Evolutionary conservation across 2,797 vertebrate genomes (phyloP).

Genomic region (Gambusia yucatana): DNA sequence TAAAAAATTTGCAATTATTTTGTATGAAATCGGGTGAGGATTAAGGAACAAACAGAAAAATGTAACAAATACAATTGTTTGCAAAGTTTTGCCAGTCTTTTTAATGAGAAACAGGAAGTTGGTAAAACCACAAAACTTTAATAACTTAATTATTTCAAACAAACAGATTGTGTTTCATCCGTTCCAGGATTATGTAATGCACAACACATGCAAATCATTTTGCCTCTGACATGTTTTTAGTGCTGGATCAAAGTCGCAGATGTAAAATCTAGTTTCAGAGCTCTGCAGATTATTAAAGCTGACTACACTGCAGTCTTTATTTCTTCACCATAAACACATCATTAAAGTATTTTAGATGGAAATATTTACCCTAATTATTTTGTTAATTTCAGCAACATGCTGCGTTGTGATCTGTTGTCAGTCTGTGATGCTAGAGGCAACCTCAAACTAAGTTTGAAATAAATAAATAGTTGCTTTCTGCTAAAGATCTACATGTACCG

Average conservation of each 20-base stretch:
- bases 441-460: not conserved
- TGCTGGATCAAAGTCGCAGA: not conserved
- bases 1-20: too few relatives aligned
- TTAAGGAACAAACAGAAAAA: not conserved
- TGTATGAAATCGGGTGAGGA: not conserved
- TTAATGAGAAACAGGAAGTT: not conserved
- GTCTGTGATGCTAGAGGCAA: not conserved
- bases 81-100: not conserved
- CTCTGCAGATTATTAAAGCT: not conserved
- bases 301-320: not conserved
- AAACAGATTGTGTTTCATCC: not conserved
- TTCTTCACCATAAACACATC: not conserved
- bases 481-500: not conserved
- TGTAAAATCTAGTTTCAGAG: not conserved
- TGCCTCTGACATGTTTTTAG: not conserved
- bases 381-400: not conserved
- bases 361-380: not conserved
- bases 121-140: not conserved
- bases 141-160: not conserved
- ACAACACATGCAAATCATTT: not conserved
- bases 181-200: not conserved
- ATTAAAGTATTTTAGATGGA: not conserved
- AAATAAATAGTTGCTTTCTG: not conserved
- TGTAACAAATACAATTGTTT: not conserved
- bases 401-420: not conserved